Evolutionary conservation across 2,888 invertebrate species (phyloP).

Genomic region (Plagodis pulveraria): DNA sequence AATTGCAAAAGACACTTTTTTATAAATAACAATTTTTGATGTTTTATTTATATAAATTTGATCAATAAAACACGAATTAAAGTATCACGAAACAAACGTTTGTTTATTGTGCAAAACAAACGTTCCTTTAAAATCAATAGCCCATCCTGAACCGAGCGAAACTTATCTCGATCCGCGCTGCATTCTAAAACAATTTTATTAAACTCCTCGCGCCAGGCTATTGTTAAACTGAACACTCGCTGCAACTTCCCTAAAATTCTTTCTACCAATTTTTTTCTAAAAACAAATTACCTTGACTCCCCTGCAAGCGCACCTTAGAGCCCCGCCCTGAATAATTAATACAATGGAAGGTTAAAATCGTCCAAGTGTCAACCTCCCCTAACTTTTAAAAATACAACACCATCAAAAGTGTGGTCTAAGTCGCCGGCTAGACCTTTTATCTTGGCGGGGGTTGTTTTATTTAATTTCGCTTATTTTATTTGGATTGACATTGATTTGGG

Average conservation of each 20-base stretch:
- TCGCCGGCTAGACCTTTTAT: constrained; percentile 79
- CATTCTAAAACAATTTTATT: constrained; percentile 81
- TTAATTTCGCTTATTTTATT: constrained; percentile 82
- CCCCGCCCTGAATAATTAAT: constrained; percentile 83
- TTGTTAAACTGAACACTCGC: constrained; percentile 58
- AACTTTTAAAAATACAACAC: constrained; percentile 79
- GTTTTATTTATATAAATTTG: too few species aligned
- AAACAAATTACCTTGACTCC: constrained; percentile 79
- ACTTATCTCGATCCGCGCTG: constrained; percentile 73
- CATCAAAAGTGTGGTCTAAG: constrained; percentile 80
- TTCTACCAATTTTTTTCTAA: constrained; percentile 63
- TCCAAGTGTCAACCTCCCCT: constrained; percentile 83
- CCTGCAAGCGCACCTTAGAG: constrained; percentile 77
- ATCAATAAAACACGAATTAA: constrained; percentile 1
- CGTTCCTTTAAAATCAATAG: constrained; percentile 58
- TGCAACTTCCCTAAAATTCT: constrained; percentile 76
- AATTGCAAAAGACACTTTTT: too few species aligned
- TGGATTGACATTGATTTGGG: constrained; percentile 79
- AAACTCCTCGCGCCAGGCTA: constrained; percentile 68
- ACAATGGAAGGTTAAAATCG: constrained; percentile 83
- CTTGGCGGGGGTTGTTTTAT: constrained; percentile 75
- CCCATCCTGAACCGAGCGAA: constrained; percentile 56
- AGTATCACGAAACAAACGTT: constrained; percentile 28
- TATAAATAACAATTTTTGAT: too few species aligned
- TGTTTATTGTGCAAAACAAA: constrained; percentile 47